Percentiles rank a stretch among this genome's conserved stretches.
Conservation (phyloP, 2,113 vertebrate species). For the Poecile atricapillus region DNA sequence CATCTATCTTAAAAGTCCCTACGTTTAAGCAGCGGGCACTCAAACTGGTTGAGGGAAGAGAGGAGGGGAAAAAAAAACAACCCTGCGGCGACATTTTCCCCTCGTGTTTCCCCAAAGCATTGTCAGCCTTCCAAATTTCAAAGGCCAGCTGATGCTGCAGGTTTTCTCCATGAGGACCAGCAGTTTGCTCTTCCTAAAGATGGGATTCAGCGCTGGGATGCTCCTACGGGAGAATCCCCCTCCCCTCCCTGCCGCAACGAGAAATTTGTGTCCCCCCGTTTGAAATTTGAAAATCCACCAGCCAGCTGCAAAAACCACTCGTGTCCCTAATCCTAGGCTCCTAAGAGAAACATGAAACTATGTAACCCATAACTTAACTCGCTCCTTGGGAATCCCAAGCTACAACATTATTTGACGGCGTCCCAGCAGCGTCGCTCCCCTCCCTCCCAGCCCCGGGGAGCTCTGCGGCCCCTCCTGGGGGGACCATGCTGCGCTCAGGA, state of each 20-base stretch:
- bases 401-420: conserved; percentile 51
- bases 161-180: not conserved
- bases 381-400: conserved; percentile 70
- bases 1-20: conserved; percentile 61
- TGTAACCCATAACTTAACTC: conserved; percentile 61
- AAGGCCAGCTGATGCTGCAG: not conserved
- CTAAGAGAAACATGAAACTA: conserved; percentile 74
- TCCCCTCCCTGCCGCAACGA: accelerated
- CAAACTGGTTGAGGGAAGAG: not conserved
- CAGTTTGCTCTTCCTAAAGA: not conserved
- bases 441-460: not conserved
- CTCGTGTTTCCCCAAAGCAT: accelerated
- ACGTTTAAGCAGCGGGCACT: conserved; percentile 51
- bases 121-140: conserved; percentile 19
- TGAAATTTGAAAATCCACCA: conserved; percentile 43
- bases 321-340: conserved; percentile 71
- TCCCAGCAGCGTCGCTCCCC: conserved; percentile 25
- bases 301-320: conserved; percentile 44
- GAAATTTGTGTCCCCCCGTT: not conserved
- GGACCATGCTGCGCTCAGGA: conserved; percentile 75
- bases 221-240: not conserved
- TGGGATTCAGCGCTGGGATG: not conserved
- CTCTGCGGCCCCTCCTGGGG: not conserved
- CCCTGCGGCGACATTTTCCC: not conserved
- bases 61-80: not conserved